Conservation (phyloP, 2,888 invertebrate genomes). For the Lithodes maja region DNA sequence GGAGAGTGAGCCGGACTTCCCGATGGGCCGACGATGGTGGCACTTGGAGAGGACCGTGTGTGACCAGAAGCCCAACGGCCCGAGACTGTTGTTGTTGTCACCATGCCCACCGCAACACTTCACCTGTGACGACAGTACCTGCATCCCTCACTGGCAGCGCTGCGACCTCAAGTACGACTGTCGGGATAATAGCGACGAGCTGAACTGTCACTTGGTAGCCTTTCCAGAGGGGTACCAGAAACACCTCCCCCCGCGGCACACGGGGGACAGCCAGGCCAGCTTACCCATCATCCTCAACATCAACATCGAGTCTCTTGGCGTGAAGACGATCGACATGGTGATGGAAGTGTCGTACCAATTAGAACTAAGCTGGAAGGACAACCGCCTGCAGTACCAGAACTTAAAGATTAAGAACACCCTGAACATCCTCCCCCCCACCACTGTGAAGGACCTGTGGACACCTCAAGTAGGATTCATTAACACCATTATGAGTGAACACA, state of each 20-base stretch:
- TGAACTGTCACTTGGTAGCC: constrained; percentile 54
- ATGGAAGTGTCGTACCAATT: constrained; percentile 62
- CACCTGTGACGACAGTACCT: constrained; percentile 68
- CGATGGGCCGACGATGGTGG: constrained; percentile 67
- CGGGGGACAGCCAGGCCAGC: constrained; percentile 2
- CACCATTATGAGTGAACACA: constrained; percentile 58
- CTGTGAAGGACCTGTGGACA: constrained; percentile 55
- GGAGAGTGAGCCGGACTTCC: constrained; percentile 42
- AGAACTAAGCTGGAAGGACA: constrained; percentile 55
- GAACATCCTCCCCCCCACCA: constrained; percentile 48
- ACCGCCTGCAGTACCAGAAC: constrained; percentile 56
- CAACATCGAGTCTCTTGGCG: constrained; percentile 51
- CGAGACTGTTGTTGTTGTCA: constrained; percentile 52
- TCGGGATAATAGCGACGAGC: constrained; percentile 65
- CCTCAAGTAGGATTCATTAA: constrained; percentile 63
- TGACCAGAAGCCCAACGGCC: constrained; percentile 44
- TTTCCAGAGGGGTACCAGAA: constrained; percentile 61
- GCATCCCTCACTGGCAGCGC: constrained; percentile 55
- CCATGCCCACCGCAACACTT: constrained; percentile 54
- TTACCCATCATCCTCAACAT: constrained; percentile 54
- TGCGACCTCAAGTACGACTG: constrained; percentile 70
- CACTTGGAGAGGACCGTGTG: constrained; percentile 50
- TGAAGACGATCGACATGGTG: constrained; percentile 61
- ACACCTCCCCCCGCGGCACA: constrained; percentile 62
- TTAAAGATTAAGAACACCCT: constrained; percentile 60